These are phyloP conservation scores for Acipenser ruthenus DNA, from an alignment of 2,797 vertebrate species.

Conservation along the genomic window DNA sequence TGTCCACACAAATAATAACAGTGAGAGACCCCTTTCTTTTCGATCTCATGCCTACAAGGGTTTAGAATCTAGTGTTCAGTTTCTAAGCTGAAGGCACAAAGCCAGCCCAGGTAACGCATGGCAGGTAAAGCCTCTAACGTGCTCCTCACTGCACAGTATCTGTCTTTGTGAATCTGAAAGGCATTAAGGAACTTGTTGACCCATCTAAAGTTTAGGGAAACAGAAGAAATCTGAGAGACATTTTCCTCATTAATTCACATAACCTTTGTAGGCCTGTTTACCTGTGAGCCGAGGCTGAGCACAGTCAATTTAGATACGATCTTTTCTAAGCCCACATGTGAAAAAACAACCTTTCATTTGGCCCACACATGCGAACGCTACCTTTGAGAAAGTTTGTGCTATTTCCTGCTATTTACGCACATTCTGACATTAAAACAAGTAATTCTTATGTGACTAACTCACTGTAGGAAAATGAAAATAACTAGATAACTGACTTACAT, in stretches of 20 bases:
- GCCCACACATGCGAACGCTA: too few relatives aligned
- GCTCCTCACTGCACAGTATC: constrained; percentile 7
- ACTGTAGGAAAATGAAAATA: too few relatives aligned
- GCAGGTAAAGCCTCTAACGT: constrained; percentile 24
- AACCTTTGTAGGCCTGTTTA: constrained; percentile 30
- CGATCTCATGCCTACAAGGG: neutral
- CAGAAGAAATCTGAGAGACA: constrained; percentile 37
- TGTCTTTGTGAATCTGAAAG: constrained; percentile 26
- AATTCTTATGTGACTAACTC: too few relatives aligned
- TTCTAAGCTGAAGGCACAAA: constrained; percentile 28
- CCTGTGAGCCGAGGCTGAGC: constrained; percentile 26
- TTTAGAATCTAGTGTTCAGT: constrained; percentile 26
- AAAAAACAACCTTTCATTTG: too few relatives aligned
- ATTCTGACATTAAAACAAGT: too few relatives aligned
- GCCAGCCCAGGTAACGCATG: constrained; percentile 21
- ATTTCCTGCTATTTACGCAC: too few relatives aligned
- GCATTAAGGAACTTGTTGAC: constrained; percentile 34
- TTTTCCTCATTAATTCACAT: constrained; percentile 35
- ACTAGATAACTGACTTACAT: too few relatives aligned
- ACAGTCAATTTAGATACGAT: constrained; percentile 35
- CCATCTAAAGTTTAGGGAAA: constrained; percentile 27
- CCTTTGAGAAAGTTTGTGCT: too few relatives aligned
- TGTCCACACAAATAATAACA: too few relatives aligned
- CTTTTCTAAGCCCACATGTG: constrained; percentile 23
- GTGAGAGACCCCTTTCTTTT: too few relatives aligned